Evolutionary conservation across 2,113 vertebrate species (phyloP).

Genomic region (Fukomys damarensis): DNA sequence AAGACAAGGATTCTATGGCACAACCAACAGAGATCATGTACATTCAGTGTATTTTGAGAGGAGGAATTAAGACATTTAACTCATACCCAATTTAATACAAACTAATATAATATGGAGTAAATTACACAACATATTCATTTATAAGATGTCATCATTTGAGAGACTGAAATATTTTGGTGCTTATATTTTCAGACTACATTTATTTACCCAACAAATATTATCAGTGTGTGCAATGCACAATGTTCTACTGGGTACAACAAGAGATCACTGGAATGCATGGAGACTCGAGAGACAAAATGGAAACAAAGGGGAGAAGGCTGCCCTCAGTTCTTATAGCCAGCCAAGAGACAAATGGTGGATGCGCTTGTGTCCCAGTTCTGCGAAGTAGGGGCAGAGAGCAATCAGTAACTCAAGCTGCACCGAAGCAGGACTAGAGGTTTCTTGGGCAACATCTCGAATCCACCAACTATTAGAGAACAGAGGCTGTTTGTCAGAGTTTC

Average conservation of each 20-base stretch:
- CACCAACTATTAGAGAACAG: neutral
- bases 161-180: neutral
- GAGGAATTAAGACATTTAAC: neutral
- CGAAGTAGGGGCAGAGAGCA: neutral
- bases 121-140: neutral
- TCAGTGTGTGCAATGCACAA: fast-evolving
- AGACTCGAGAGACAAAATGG: neutral
- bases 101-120: neutral
- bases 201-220: neutral
- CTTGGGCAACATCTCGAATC: neutral
- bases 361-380: neutral
- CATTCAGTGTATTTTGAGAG: neutral
- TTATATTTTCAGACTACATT: neutral
- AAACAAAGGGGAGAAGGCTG: neutral
- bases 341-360: neutral
- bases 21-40: neutral
- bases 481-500: neutral
- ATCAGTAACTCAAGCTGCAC: neutral
- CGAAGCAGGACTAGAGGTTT: neutral
- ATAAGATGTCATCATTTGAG: neutral
- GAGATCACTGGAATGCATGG: neutral
- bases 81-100: neutral
- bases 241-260: neutral
- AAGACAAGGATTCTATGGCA: neutral
- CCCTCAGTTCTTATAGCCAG: neutral